Evolutionary conservation across 1,140 invertebrate species (phyloP), one percentile per base, ranked within the genome.

Genomic region (Pseudomyrmex gracilis): DNA sequence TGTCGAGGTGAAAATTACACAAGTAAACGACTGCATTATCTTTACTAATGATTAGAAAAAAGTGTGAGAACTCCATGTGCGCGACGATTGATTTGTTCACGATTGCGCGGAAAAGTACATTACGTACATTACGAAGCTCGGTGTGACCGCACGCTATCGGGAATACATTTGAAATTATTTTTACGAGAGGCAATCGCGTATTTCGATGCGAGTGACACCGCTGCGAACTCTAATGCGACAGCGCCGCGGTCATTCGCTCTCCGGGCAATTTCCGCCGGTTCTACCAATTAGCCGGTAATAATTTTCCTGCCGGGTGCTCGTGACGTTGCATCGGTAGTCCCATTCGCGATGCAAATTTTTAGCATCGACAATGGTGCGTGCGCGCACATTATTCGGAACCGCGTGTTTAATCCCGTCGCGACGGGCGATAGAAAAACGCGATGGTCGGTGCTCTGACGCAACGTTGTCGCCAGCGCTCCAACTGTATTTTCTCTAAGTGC

Each of bases 221-320:
- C 15, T 47, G 76, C 43, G 76, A 70, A 78, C 76, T 78, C 70
- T 70, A 80, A 71, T 24, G 43, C 66, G 53, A 15, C 64, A 13
- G 64, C 53, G 43, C 20, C 22, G 45, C 66, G 53, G 43, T 58
- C 57, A 71, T 80, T 55, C 66, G 20, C 63, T 34, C 74, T 15
- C 43, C 76, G 20, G n/a, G 53, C 45, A 71, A 70, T 70, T 80
- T 80, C 76, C 76, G 53, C 43, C 43, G 53, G 64, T 51, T 80
- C 43, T 47, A 58, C 67, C 76, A 80, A 80, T 80, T 80, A 80
- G 66, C 68, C 53, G 66, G 66, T 70, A 80, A 80, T 80, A 80
- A 80, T 80, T 58, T 60, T 34, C 76, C 51, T 55, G 53, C 20
- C 76, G 1, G 76, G 60, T 12, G 73, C 47, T 1, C 68, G 34